A percentile compares a stretch with the other conserved stretches of the same genome.
Conservation (phyloP, 2,797 vertebrate genomes). For the Garrulus glandarius region DNA sequence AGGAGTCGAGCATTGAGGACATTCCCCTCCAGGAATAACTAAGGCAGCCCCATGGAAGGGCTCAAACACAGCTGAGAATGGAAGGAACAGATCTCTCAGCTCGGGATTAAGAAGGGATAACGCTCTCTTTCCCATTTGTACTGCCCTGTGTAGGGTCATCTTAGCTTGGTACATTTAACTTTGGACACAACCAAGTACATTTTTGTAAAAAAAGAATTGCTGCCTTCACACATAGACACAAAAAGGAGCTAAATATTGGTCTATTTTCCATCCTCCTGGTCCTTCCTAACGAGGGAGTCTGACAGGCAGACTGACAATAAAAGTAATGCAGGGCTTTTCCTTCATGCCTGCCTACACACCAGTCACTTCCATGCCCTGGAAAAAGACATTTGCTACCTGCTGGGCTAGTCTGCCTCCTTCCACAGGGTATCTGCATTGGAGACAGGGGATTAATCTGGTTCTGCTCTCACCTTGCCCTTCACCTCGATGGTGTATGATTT, state of each 20-base stretch:
- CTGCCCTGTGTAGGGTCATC: background rate
- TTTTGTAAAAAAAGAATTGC: background rate
- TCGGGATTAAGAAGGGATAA: background rate
- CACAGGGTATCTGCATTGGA: background rate
- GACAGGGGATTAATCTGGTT: background rate
- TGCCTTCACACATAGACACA: background rate
- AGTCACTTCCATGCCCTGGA: background rate
- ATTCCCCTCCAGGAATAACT: background rate
- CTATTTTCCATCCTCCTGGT: background rate
- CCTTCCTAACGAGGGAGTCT: background rate
- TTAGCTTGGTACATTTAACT: background rate
- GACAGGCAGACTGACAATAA: background rate
- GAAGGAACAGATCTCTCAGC: background rate
- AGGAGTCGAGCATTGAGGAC: background rate
- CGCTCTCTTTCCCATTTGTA: background rate
- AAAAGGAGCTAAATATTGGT: background rate
- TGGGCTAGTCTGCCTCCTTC: slow-evolving; percentile 1
- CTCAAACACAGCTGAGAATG: background rate
- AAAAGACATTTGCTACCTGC: slow-evolving; percentile 21
- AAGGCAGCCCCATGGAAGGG: background rate
- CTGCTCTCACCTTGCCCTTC: background rate
- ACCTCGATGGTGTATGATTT: accelerated
- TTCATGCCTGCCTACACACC: slow-evolving; percentile 34
- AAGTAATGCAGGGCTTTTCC: background rate
- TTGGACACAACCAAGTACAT: background rate